Percentiles rank a stretch among this genome's conserved stretches.
These are phyloP conservation scores for Canis aureus DNA, from an alignment of 2,113 vertebrate species.

Conservation along the genomic window DNA sequence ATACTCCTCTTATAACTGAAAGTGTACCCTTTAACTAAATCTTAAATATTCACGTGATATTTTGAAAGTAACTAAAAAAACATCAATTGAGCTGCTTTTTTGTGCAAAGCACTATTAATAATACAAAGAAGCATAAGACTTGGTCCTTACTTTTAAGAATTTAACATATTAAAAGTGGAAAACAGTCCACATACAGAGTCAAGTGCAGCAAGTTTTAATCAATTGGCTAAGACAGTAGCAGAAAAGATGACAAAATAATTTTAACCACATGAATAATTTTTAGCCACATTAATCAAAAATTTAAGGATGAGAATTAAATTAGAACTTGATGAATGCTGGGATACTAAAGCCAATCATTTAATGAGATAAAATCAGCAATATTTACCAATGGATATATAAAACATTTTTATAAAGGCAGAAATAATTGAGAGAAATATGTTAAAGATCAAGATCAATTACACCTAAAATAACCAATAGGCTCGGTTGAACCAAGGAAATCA, in stretches of 20 bases:
- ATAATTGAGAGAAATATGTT: neutral
- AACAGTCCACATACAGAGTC: neutral
- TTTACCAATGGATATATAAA: neutral
- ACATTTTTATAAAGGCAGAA: conserved; percentile 6
- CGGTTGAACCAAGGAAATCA: neutral
- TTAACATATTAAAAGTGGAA: neutral
- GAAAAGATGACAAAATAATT: neutral
- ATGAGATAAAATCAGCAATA: neutral
- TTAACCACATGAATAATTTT: neutral
- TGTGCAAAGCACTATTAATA: neutral
- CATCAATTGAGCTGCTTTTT: neutral
- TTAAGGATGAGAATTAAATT: conserved; percentile 14
- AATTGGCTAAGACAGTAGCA: neutral
- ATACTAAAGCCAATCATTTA: neutral
- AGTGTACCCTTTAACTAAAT: neutral
- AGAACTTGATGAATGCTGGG: neutral
- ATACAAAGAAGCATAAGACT: neutral
- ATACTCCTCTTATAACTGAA: neutral
- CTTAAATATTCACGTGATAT: neutral
- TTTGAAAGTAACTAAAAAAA: conserved; percentile 10
- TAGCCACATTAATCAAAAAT: neutral
- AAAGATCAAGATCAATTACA: neutral
- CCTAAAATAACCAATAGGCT: neutral
- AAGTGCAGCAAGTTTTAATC: neutral
- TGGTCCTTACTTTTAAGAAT: conserved; percentile 5